Evolutionary conservation across 2,888 invertebrate species (phyloP), one percentile per base, ranked within the genome.

Genomic region (Tetheella fluctuosa): DNA sequence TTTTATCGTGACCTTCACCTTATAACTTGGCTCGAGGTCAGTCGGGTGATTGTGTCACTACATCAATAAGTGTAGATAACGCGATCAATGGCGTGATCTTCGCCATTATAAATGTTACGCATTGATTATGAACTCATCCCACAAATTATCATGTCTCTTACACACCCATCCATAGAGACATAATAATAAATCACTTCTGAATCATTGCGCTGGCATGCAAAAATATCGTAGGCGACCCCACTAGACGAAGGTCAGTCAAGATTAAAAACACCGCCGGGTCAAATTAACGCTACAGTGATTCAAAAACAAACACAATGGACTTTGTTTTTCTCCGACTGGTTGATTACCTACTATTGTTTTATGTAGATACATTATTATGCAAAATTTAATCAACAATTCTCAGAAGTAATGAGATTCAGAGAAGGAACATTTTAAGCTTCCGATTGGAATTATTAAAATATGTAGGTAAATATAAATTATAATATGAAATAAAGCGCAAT

Each of bases 181-280:
- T 67, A 56, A 55, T 25, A 69, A 76, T 75, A 74, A 74, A 76
- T 77, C 71, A 77, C 68, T 58, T 54, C 52, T 68, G 71, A 65
- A 69, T 71, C 73, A 71, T 72, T 72, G 73, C 70, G 76, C 73
- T 70, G 34, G 34, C 15, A 55, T 28, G 74, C 71, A 76, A 77
- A 77, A 78, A 76, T 76, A 67, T 71, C 71, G 74, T 69, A 68
- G 72, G 71, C 64, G 68, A 72, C 66, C 67, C 67, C 61, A 59
- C 68, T 74, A 78, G 72, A 74, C 76, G 82, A 85, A 85, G 83
- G 83, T 83, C 79, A 78, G 34, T 55, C 52, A 62, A 77, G 78
- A 81, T 82, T 76, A 79, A 84, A 80, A 75, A 76, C 68, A 74
- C 71, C 77, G 75, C 73, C 69, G 60, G 71, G 71, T 75, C 74